These are phyloP conservation scores for Carcharodon carcharias DNA, from an alignment of 2,797 vertebrate genomes.

Conservation along the genomic window DNA sequence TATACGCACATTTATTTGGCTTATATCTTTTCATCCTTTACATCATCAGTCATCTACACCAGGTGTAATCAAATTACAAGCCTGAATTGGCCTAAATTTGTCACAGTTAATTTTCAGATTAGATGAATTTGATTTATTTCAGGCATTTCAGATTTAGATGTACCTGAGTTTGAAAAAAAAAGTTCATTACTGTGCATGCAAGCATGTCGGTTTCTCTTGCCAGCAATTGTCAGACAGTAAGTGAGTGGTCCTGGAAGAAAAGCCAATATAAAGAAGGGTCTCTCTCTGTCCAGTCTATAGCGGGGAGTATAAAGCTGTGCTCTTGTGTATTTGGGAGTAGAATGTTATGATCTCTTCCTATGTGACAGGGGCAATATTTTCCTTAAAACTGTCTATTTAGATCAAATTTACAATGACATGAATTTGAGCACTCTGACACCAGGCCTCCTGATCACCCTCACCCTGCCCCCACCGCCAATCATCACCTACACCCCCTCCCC, in stretches of 20 bases:
- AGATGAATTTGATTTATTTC: slow-evolving; percentile 26
- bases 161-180: slow-evolving; percentile 11
- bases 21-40: background rate
- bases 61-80: slow-evolving; percentile 31
- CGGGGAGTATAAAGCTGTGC: background rate
- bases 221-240: background rate
- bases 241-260: background rate
- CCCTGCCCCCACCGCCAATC: too few species aligned
- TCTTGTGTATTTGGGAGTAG: background rate
- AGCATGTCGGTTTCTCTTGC: background rate
- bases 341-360: background rate
- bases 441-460: background rate
- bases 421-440: background rate
- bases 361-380: background rate
- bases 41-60: slow-evolving; percentile 30
- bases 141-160: slow-evolving; percentile 32
- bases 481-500: too few species aligned
- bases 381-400: background rate
- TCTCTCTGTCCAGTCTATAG: background rate
- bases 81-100: slow-evolving; percentile 30
- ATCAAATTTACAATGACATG: background rate
- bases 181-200: slow-evolving; percentile 12
- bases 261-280: background rate
- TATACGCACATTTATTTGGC: background rate
- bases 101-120: slow-evolving; percentile 28